Base-by-base conservation (phyloP, 2,113 vertebrate species). In the Peromyscus polionotus region DNA sequence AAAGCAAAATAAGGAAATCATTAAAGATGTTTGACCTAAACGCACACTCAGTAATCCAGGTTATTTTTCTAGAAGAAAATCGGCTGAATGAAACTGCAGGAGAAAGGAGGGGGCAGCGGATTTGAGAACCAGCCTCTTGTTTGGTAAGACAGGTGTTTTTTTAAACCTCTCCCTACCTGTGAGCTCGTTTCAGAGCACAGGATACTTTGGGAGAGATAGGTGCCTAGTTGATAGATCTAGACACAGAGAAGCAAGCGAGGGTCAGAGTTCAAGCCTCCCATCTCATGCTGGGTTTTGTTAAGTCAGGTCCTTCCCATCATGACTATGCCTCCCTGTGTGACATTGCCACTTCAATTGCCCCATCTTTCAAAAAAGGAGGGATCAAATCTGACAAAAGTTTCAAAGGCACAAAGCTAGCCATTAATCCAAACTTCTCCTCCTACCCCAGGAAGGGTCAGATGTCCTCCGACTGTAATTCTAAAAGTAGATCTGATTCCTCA, bases 361-460 rank as follows among this genome's bases (percentile, higher is more conserved):
- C 48, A 61, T 33, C 65, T 91, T 92, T 95, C 48, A 72, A 81
- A 93, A 42, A 73, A 65, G 7, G 36, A 85, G 28, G 73, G 59
- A 91, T 81, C 26, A 87, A 81, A 79, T 95, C 61, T 88, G 81
- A 91, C 76, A 86, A 89, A 96, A 96, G 8, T 39, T 70, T 72
- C 77, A 91, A 87, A 91, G 77, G 28, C 63, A 88, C 75, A 97
- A 92, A 83, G 12, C 19, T 83, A 81, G 42, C 13, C 73, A 45
- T 93, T 76, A 73, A 91, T 86, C n/a, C 67, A 90, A 94, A 97
- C 84, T 91, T 91, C 26, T 89, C 12, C 48, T 95, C 73, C 83
- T 77, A 36, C 39, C 54, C 68, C 33, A 67, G 91, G n/a, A 90
- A 96, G n/a, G 19, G 77, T 95, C 95, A 97, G 72, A 86, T 45